Percentiles rank a stretch among this genome's conserved stretches.
Conservation (phyloP, 2,888 invertebrate genomes). For the Ochropleura plecta region DNA sequence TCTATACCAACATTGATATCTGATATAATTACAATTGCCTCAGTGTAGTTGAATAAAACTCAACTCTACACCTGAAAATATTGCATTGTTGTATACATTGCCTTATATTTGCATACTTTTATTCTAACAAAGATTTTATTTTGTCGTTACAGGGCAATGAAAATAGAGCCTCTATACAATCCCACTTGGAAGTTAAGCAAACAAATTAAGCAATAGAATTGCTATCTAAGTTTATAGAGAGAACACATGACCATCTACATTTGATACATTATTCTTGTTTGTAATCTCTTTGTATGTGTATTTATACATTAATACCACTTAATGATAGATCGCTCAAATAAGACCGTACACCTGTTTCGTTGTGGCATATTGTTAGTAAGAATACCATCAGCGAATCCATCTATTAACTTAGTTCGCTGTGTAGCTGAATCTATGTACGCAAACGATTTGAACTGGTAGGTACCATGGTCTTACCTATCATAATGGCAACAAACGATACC, state of each 20-base stretch:
- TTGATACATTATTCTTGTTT: conserved; percentile 12
- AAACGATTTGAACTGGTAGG: conserved; percentile 10
- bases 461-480: neutral
- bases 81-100: conserved; percentile 11
- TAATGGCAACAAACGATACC: conserved; percentile 4
- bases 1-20: conserved; percentile 15
- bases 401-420: conserved; percentile 23
- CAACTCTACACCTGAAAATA: conserved; percentile 31
- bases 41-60: conserved; percentile 32
- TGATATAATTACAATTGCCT: conserved; percentile 15
- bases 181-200: neutral
- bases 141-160: neutral
- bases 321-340: conserved; percentile 10
- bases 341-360: conserved; percentile 1
- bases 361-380: conserved; percentile 25
- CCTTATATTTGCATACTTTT: conserved; percentile 5
- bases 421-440: conserved; percentile 33
- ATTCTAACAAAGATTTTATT: neutral
- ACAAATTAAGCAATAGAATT: conserved; percentile 13
- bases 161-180: conserved; percentile 25
- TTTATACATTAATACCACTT: conserved; percentile 18
- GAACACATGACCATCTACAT: conserved; percentile 5
- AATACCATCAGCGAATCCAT: conserved; percentile 25
- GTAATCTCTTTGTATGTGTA: conserved; percentile 10
- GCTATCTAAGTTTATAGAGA: neutral